phyloP scores from a whole-genome alignment of 2,888 invertebrate genomes.

The Drosophila cyrtoloma region DNA sequence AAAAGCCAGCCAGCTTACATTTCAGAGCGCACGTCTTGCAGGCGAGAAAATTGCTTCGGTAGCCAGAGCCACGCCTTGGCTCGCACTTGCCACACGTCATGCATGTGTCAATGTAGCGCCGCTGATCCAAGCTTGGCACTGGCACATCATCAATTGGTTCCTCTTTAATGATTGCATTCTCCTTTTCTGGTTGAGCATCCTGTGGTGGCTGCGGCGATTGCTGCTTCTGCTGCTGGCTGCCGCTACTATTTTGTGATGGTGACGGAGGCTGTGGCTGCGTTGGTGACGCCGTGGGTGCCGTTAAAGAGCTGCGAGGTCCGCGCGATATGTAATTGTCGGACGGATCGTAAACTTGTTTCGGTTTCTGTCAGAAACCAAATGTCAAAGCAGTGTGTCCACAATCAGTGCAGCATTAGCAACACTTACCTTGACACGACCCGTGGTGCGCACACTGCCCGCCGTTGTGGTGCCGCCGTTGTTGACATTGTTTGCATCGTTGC shows the following conservation, averaged over 20 bases:
- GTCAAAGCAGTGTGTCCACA: neutral
- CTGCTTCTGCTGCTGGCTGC: constrained; percentile 1
- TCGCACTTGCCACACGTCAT: constrained; percentile 74
- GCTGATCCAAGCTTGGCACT: constrained; percentile 10
- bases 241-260: neutral
- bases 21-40: constrained; percentile 78
- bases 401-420: neutral
- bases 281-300: neutral
- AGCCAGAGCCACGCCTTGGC: constrained; percentile 75
- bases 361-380: constrained; percentile 86
- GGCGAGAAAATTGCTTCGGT: constrained; percentile 76
- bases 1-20: constrained; percentile 51
- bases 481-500: constrained; percentile 24
- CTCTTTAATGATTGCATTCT: neutral
- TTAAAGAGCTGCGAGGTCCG: constrained; percentile 59
- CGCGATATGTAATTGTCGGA: constrained; percentile 92
- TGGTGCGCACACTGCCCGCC: constrained; percentile 78
- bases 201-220: constrained; percentile 5
- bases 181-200: neutral
- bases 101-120: constrained; percentile 66
- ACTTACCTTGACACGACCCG: constrained; percentile 83
- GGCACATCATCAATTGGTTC: constrained; percentile 5
- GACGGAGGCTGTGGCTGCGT: constrained; percentile 4
- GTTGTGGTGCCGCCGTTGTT: constrained; percentile 17
- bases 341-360: constrained; percentile 94